A percentile compares a stretch with the other conserved stretches of the same genome.
phyloP scores from a whole-genome alignment of 2,113 vertebrate species.

The Ageneiosus marmoratus region DNA sequence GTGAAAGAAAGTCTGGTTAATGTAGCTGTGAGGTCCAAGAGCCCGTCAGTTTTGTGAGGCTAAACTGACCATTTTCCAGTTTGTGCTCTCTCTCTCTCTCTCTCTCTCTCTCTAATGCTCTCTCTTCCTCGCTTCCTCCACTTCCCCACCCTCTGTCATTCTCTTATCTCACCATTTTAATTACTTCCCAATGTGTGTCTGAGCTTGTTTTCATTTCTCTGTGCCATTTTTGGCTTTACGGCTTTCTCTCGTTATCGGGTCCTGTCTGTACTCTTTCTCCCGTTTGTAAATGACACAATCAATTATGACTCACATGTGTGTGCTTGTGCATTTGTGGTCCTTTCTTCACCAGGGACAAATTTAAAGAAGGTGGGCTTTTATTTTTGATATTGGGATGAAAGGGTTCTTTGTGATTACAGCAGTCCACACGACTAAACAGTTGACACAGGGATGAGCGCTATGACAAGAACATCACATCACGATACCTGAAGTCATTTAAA shows the following conservation, averaged over 20 bases:
- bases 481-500: background rate
- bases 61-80: conserved; percentile 40
- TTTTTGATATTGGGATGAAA: conserved; percentile 52
- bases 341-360: conserved; percentile 38
- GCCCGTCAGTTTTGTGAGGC: conserved; percentile 26
- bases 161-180: conserved; percentile 55
- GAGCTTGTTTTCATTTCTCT: conserved; percentile 55
- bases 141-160: conserved; percentile 38
- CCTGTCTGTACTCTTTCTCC: conserved; percentile 52
- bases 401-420: conserved; percentile 34
- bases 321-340: conserved; percentile 39
- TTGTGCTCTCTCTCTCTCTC: conserved; percentile 13
- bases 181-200: conserved; percentile 54
- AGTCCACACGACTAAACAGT: background rate
- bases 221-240: conserved; percentile 49
- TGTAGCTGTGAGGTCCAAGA: background rate
- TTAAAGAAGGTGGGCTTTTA: conserved; percentile 33
- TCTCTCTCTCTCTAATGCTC: conserved; percentile 13
- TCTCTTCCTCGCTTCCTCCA: background rate
- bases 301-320: conserved; percentile 38
- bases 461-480: background rate
- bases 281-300: conserved; percentile 58
- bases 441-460: background rate
- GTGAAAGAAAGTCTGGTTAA: background rate
- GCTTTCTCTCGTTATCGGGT: conserved; percentile 44